A percentile compares a stretch with the other conserved stretches of the same genome.
These are phyloP conservation scores for Micrasema minimum DNA, from an alignment of 1,140 invertebrate genomes.

Conservation along the genomic window DNA sequence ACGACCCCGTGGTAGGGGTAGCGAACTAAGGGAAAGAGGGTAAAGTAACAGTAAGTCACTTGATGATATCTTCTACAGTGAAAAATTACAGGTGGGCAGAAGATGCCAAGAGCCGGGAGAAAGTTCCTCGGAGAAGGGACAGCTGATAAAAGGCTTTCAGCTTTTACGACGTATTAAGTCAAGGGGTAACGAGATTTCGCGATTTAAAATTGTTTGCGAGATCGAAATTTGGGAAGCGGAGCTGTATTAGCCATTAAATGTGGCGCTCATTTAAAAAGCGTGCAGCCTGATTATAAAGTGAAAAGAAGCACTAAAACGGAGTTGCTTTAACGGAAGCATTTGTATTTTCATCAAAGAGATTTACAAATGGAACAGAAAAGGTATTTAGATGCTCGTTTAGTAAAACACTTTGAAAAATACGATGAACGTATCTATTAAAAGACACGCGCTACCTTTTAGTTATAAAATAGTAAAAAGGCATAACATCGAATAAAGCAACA, in stretches of 20 bases:
- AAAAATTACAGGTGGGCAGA: conserved; percentile 52
- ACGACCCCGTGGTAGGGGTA: conserved; percentile 20
- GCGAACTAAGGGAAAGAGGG: conserved; percentile 40
- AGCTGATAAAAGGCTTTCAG: conserved; percentile 52
- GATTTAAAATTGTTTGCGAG: conserved; percentile 52
- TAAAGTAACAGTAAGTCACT: conserved; percentile 44
- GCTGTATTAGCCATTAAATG: conserved; percentile 43
- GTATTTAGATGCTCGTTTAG: conserved; percentile 20
- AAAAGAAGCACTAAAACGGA: conserved; percentile 34
- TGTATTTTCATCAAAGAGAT: conserved; percentile 27
- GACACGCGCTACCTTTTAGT: too few relatives aligned
- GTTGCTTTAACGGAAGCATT: conserved; percentile 20
- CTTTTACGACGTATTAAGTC: conserved; percentile 53
- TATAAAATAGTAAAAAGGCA: too few relatives aligned
- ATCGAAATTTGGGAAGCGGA: conserved; percentile 48
- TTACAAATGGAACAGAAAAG: conserved; percentile 32
- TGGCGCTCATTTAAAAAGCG: conserved; percentile 35
- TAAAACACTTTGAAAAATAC: conserved; percentile 24
- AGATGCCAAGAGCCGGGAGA: conserved; percentile 37
- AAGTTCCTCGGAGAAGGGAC: conserved; percentile 49
- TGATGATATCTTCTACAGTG: conserved; percentile 51
- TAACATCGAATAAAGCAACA: too few relatives aligned
- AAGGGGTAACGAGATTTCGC: conserved; percentile 51
- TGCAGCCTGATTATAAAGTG: conserved; percentile 36
- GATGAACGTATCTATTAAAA: too few relatives aligned